Percentiles rank a stretch among this genome's conserved stretches.
Conservation (phyloP, 2,113 vertebrate species). For the Nesoenas mayeri region DNA sequence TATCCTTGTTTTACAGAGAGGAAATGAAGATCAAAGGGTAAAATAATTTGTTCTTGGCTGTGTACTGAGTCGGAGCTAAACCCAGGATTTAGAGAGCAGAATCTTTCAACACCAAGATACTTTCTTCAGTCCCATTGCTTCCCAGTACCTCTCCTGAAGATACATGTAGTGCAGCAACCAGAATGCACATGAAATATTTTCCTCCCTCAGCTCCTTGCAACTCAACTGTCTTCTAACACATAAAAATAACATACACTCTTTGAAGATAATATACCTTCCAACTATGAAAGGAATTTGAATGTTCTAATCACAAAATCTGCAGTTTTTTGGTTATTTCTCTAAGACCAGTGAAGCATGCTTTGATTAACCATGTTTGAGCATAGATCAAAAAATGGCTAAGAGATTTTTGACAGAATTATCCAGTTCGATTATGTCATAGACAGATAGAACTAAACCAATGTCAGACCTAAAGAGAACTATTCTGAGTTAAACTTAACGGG, state of each 20-base stretch:
- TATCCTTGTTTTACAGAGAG: neutral
- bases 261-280: neutral
- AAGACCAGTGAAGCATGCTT: neutral
- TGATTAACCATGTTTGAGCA: neutral
- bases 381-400: neutral
- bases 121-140: neutral
- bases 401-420: conserved; percentile 6
- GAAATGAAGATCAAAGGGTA: neutral
- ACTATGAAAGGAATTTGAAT: neutral
- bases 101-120: neutral
- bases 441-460: neutral
- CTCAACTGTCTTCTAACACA: neutral
- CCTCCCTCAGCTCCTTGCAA: neutral
- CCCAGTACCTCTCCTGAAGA: neutral
- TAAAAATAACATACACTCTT: neutral
- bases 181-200: neutral
- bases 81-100: neutral
- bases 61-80: neutral
- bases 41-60: neutral
- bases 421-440: neutral
- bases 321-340: neutral
- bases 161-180: neutral
- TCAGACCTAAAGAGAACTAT: neutral
- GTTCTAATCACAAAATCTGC: neutral
- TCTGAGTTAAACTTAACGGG: neutral